These are phyloP conservation scores for Anguilla obscura DNA, from an alignment of 2,797 vertebrate species.

Conservation along the genomic window DNA sequence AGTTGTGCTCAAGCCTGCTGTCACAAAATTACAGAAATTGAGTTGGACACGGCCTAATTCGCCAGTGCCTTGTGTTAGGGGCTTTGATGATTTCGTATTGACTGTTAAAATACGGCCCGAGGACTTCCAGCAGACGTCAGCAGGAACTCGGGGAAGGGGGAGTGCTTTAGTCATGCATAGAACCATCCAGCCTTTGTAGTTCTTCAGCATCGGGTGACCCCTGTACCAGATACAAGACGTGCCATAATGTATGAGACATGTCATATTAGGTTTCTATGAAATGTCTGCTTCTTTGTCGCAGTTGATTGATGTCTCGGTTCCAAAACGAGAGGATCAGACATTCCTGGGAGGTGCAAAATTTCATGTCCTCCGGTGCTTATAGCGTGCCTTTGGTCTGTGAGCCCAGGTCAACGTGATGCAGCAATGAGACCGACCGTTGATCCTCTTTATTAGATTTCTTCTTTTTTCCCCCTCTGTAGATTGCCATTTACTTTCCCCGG, in stretches of 20 bases:
- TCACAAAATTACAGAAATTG: no score
- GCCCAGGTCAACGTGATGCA: neutral
- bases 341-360: neutral
- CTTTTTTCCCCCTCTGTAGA: neutral
- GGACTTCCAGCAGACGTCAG: neutral
- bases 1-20: no score
- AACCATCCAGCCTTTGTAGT: neutral
- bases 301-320: neutral
- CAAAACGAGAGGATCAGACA: neutral
- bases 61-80: no score
- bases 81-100: no score
- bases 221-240: neutral
- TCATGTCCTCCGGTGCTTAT: neutral
- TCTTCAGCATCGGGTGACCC: neutral
- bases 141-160: neutral
- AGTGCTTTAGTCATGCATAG: neutral
- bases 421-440: neutral
- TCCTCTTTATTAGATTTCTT: slow-evolving; percentile 11
- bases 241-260: neutral
- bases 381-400: neutral
- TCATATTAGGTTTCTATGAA: neutral
- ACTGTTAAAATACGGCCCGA: no score
- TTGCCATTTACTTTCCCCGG: neutral
- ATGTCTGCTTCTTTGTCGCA: neutral
- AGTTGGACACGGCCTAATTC: no score